Conservation (phyloP, 1,140 invertebrate species). For the Hyles euphorbiae region DNA sequence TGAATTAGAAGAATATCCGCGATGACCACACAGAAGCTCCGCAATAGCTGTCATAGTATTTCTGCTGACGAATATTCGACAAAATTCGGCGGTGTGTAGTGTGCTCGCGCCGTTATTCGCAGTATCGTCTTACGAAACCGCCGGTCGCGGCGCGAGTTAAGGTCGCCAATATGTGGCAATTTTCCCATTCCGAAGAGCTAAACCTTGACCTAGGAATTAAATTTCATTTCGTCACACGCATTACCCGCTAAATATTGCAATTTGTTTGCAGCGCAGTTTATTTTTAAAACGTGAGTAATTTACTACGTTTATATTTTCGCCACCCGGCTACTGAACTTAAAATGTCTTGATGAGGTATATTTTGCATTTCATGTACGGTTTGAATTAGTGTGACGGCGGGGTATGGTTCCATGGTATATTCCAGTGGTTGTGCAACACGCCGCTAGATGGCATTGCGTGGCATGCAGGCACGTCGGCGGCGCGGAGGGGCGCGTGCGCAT, state of each 20-base stretch:
- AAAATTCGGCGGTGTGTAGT: constrained; percentile 3
- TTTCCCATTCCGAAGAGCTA: constrained; percentile 71
- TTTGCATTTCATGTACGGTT: no score
- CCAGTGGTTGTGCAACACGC: constrained; percentile 8
- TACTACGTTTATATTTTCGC: no score
- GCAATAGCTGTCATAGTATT: background rate
- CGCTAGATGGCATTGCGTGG: constrained; percentile 33
- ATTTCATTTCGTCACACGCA: constrained; percentile 58
- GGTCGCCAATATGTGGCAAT: constrained; percentile 69
- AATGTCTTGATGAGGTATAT: no score
- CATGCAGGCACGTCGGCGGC: constrained; percentile 15
- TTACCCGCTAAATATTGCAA: constrained; percentile 46
- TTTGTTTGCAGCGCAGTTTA: constrained; percentile 14
- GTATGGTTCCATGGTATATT: background rate
- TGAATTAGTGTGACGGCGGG: no score
- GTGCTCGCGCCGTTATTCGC: constrained; percentile 25
- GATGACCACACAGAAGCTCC: background rate
- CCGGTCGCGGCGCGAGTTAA: constrained; percentile 57
- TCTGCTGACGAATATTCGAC: background rate
- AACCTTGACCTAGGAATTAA: constrained; percentile 73
- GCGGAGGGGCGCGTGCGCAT: constrained; percentile 34
- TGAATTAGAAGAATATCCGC: background rate
- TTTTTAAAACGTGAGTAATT: no score
- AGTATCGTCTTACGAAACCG: constrained; percentile 48
- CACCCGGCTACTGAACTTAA: no score